Conservation (phyloP, 2,797 vertebrate genomes). For the Sciurus carolinensis region DNA sequence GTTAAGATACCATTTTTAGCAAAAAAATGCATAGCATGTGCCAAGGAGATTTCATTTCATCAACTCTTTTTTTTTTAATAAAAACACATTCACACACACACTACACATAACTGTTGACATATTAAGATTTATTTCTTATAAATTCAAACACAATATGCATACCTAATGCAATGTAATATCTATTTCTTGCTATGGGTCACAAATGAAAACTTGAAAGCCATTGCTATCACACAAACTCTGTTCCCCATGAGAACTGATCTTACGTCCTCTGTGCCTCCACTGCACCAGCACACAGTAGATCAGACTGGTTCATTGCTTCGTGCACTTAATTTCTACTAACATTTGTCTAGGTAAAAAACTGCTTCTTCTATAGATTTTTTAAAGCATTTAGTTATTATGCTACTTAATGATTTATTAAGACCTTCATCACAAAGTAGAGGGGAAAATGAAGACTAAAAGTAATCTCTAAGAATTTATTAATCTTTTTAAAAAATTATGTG, state of each 20-base stretch:
- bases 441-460: slow-evolving; percentile 14
- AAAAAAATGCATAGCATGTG: background rate
- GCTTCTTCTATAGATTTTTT: background rate
- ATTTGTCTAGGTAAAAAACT: background rate
- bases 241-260: background rate
- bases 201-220: background rate
- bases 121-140: background rate
- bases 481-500: slow-evolving; percentile 35
- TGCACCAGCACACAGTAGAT: background rate
- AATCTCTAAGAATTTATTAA: slow-evolving; percentile 31
- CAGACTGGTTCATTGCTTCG: background rate
- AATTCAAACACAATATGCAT: background rate
- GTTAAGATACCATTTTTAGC: background rate
- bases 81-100: background rate
- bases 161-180: background rate
- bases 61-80: background rate
- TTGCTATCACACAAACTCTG: background rate
- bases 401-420: slow-evolving; percentile 18
- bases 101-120: background rate
- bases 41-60: background rate
- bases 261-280: background rate
- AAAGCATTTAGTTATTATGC: background rate
- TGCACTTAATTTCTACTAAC: background rate
- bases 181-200: background rate
- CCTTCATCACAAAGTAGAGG: background rate